Conservation (phyloP, 1,140 invertebrate species). For the Bombus turneri region DNA sequence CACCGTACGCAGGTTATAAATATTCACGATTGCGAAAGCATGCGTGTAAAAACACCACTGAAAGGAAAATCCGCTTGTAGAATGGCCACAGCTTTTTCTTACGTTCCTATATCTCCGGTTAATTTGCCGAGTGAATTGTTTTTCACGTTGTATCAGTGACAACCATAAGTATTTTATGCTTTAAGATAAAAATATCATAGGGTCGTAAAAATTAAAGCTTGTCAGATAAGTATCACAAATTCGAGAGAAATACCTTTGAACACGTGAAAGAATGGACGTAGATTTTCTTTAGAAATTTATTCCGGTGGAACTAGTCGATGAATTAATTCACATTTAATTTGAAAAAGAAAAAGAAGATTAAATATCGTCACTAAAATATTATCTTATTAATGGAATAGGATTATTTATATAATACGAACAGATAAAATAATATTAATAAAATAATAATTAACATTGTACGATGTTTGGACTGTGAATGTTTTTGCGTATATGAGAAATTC, state of each 20-base stretch:
- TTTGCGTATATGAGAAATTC: too few relatives aligned
- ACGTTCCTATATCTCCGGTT: not conserved
- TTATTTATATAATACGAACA: too few relatives aligned
- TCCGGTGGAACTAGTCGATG: not conserved
- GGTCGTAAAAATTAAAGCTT: too few relatives aligned
- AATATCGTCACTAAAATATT: too few relatives aligned
- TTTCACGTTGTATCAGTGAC: too few relatives aligned
- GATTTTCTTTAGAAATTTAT: not conserved
- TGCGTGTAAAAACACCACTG: not conserved
- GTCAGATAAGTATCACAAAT: not conserved
- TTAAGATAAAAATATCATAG: not conserved
- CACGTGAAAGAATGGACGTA: not conserved
- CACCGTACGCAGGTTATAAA: slow-evolving; percentile 38
- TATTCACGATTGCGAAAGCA: slow-evolving; percentile 45
- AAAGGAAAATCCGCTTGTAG: slow-evolving; percentile 32
- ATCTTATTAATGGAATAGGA: too few relatives aligned
- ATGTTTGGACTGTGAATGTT: too few relatives aligned
- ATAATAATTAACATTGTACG: too few relatives aligned
- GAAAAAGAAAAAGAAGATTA: too few relatives aligned
- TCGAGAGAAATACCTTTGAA: not conserved
- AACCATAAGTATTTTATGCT: not conserved
- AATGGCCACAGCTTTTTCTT: not conserved
- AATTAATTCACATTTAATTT: not conserved
- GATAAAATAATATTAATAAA: too few relatives aligned
- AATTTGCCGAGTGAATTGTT: not conserved